phyloP scores from a whole-genome alignment of 2,888 invertebrate genomes.

The Sarcophaga rosellei region DNA sequence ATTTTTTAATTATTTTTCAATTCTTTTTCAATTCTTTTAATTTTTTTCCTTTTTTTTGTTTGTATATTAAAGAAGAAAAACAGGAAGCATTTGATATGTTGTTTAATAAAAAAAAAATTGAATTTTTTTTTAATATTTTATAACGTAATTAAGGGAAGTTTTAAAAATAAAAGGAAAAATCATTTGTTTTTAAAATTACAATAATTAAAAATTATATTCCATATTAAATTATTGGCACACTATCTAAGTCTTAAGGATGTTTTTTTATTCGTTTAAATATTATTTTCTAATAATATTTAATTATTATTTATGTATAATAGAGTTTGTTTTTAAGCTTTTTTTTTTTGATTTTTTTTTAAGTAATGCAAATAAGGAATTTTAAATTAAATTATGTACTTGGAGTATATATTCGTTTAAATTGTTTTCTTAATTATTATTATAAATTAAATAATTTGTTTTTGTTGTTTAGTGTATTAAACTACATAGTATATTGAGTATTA shows the following conservation, averaged over 20 bases:
- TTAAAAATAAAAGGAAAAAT: slow-evolving; percentile 33
- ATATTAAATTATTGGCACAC: slow-evolving; percentile 77
- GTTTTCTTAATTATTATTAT: slow-evolving; percentile 40
- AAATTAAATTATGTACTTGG: slow-evolving; percentile 50
- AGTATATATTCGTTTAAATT: slow-evolving; percentile 70
- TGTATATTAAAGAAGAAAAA: slow-evolving; percentile 47
- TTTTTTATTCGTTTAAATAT: slow-evolving; percentile 43
- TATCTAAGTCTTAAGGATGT: slow-evolving; percentile 78
- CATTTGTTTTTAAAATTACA: slow-evolving; percentile 22
- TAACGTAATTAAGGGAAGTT: slow-evolving; percentile 57
- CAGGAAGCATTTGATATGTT: slow-evolving; percentile 80
- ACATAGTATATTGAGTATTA: slow-evolving; percentile 67
- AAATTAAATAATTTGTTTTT: slow-evolving; percentile 31
- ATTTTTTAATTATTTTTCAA: no score
- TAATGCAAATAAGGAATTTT: slow-evolving; percentile 52
- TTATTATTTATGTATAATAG: slow-evolving; percentile 49
- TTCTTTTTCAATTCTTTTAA: no score
- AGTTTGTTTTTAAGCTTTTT: slow-evolving; percentile 71
- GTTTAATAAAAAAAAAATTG: slow-evolving; percentile 70
- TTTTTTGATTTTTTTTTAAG: slow-evolving; percentile 24
- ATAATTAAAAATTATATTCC: slow-evolving; percentile 38
- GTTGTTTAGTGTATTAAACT: slow-evolving; percentile 62
- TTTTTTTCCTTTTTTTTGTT: neutral
- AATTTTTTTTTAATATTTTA: slow-evolving; percentile 73
- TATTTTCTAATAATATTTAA: slow-evolving; percentile 59